Evolutionary conservation across 2,113 vertebrate species (phyloP).

Genomic region (Entelurus aequoreus): DNA sequence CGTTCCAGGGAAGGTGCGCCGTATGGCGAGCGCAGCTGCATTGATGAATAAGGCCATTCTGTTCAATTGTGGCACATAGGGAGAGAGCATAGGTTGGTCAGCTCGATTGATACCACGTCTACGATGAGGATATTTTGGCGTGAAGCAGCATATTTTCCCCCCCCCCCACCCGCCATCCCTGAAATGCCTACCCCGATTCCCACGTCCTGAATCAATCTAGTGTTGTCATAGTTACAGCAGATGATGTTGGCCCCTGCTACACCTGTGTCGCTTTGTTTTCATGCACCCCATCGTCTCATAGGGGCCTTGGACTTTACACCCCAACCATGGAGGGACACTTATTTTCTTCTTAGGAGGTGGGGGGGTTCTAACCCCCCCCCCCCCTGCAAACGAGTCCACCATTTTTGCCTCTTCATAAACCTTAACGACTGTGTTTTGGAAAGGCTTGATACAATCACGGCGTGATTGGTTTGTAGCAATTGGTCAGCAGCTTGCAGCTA

Average conservation of each 20-base stretch:
- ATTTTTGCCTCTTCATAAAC: constrained; percentile 46
- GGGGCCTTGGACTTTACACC: constrained; percentile 25
- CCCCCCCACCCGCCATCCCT: constrained; percentile 1
- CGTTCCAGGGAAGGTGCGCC: constrained; percentile 68
- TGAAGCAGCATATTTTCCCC: not conserved
- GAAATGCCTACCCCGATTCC: constrained; percentile 62
- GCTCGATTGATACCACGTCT: not conserved
- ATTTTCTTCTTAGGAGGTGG: not conserved
- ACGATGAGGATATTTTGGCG: constrained; percentile 12
- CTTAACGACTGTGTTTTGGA: constrained; percentile 41
- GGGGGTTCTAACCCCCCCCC: not conserved
- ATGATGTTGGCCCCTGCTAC: constrained; percentile 66
- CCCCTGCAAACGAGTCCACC: constrained; percentile 17
- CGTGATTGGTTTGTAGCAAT: constrained; percentile 64
- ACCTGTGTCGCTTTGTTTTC: constrained; percentile 69
- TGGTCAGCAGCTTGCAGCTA: constrained; percentile 70
- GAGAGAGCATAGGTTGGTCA: constrained; percentile 9
- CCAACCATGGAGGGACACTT: not conserved
- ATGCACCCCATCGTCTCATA: constrained; percentile 46
- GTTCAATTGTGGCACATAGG: constrained; percentile 47
- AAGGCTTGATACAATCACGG: constrained; percentile 54
- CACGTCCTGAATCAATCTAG: constrained; percentile 72
- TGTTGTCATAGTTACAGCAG: constrained; percentile 77
- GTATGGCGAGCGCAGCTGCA: constrained; percentile 69
- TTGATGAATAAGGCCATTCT: constrained; percentile 72